Evolutionary conservation across 1,140 invertebrate species (phyloP).

Genomic region (Orius insidiosus): DNA sequence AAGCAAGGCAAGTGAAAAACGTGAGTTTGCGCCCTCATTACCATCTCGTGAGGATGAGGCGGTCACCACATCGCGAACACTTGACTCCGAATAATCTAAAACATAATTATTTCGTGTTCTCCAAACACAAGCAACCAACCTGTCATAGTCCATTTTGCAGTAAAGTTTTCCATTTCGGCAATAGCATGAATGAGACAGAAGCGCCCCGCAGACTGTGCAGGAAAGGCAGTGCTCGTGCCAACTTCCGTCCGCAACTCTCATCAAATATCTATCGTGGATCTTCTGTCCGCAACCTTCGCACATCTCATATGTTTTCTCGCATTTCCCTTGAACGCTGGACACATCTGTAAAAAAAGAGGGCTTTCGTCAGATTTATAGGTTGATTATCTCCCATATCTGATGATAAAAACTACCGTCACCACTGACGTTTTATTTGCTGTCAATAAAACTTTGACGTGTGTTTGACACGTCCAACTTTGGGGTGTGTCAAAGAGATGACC

Average conservation of each 20-base stretch:
- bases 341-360: conserved; percentile 18
- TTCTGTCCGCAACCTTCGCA: conserved; percentile 82
- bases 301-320: conserved; percentile 28
- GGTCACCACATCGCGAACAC: conserved; percentile 77
- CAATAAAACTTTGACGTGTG: no score
- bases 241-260: conserved; percentile 75
- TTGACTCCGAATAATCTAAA: conserved; percentile 79
- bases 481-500: no score
- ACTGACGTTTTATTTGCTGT: no score
- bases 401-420: no score
- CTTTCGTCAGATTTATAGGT: no score
- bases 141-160: conserved; percentile 86
- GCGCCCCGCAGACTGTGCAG: conserved; percentile 75
- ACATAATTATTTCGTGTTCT: conserved; percentile 6
- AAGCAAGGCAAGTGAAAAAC: conserved; percentile 86
- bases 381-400: no score
- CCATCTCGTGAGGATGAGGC: conserved; percentile 82
- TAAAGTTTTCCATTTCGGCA: conserved; percentile 83
- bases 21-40: conserved; percentile 66
- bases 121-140: conserved; percentile 32
- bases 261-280: conserved; percentile 82
- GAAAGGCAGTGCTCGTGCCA: conserved; percentile 89
- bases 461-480: no score
- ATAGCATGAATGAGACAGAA: conserved; percentile 76
- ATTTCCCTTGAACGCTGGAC: conserved; percentile 13